Evolutionary conservation across 2,888 invertebrate genomes (phyloP).

Genomic region (Phengaris alcon): DNA sequence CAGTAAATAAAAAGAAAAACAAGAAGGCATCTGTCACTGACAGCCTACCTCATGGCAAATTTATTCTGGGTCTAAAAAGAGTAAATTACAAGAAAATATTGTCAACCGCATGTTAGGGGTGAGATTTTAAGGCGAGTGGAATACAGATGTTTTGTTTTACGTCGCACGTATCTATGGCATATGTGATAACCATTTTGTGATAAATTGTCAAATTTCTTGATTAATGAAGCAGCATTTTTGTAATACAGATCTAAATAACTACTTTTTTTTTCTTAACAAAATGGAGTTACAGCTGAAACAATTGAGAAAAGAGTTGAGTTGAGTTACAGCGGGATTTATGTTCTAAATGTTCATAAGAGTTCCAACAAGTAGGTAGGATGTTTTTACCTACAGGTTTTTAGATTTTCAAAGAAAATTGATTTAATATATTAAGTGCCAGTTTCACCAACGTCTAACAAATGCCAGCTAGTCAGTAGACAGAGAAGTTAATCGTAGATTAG

Average conservation of each 20-base stretch:
- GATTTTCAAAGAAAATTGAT: too few species aligned
- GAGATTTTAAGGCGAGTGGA: conserved; percentile 33
- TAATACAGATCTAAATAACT: background rate
- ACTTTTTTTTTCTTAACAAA: background rate
- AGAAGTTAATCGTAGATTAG: too few species aligned
- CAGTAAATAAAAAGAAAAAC: conserved; percentile 27
- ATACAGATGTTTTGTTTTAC: conserved; percentile 24
- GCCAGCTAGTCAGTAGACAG: too few species aligned
- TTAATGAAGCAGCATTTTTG: background rate
- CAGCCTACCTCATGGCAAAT: conserved; percentile 54
- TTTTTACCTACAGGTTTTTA: too few species aligned
- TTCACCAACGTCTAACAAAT: too few species aligned
- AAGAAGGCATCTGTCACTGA: conserved; percentile 54
- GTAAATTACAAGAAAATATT: conserved; percentile 70
- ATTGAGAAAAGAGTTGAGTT: too few species aligned
- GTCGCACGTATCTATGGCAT: background rate
- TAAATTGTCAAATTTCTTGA: background rate
- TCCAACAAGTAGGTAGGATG: too few species aligned
- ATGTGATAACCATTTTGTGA: background rate
- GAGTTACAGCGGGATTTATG: too few species aligned
- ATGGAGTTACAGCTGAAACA: background rate
- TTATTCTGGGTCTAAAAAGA: conserved; percentile 65
- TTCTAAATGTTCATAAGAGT: too few species aligned
- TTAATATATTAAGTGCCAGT: too few species aligned
- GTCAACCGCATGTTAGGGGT: conserved; percentile 50